Evolutionary conservation across 2,797 vertebrate species (phyloP), one percentile per base, ranked within the genome.

Genomic region (Lophotriccus pileatus): DNA sequence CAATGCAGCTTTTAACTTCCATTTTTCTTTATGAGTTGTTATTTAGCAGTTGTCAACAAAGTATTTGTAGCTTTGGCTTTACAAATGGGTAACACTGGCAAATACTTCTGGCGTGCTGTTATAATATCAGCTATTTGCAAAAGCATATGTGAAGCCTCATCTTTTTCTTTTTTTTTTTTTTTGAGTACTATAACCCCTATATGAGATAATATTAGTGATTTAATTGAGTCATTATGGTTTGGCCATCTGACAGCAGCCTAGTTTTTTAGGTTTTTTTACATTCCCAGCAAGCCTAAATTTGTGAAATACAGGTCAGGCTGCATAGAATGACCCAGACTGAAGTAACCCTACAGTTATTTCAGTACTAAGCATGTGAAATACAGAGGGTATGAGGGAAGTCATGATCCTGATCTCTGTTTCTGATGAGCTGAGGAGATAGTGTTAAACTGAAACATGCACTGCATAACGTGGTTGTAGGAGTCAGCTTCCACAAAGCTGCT

Each of bases 401-500:
- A 6, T 18, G 87, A 85, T 92, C 89, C 82, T 27, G 11, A 59
- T 91, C 75, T 93, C 64, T 91, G 0, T 63, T 89, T 95, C 44
- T 94, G 37, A 83, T 39, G 87, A 87, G 79, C 75, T 39, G 53
- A 92, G 94, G 84, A 91, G 81, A 78, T 76, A 68, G 79, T 67
- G 87, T 92, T 87, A 16, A 89, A 70, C 70, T 95, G 62, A 89
- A 91, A 70, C 91, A 68, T 25, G 94, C 63, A 76, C 97, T 98
- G 97, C 97, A 98, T 96, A 92, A 67, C 82, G 84, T 97, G 97
- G 97, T 97, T 96, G 76, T 87, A 97, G 98, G 98, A 97, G 97
- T 98, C 98, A 96, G 97, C 96, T 97, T 97, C 95, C 96, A 69
- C 95, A 96, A 93, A 93, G 91, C 98, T 98, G 97, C 97, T 98